These are phyloP conservation scores for Acipenser oxyrinchus DNA, from an alignment of 2,797 vertebrate species.

Conservation along the genomic window DNA sequence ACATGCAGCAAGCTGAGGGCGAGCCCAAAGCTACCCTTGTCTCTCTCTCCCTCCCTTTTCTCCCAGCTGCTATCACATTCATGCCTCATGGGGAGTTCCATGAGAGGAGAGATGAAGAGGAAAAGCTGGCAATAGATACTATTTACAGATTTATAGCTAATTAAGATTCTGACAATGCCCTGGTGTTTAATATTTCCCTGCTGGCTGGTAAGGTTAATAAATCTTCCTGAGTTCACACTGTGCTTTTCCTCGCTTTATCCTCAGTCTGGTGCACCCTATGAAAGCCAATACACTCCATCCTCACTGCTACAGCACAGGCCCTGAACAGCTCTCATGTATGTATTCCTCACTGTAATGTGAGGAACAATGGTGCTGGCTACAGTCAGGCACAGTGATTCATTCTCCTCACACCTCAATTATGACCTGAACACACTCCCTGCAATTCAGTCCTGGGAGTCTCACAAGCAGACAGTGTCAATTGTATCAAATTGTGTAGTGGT, in stretches of 20 bases:
- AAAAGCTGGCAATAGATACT: constrained; percentile 10
- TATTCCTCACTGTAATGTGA: no score
- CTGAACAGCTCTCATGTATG: no score
- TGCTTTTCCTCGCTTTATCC: constrained; percentile 7
- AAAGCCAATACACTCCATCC: background rate
- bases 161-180: constrained; percentile 38
- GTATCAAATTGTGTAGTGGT: no score
- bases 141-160: constrained; percentile 34
- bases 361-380: no score
- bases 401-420: no score
- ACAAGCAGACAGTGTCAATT: no score
- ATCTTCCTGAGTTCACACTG: constrained; percentile 22
- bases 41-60: background rate
- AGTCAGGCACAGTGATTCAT: no score
- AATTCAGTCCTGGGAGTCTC: no score
- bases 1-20: background rate
- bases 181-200: constrained; percentile 21
- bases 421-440: no score
- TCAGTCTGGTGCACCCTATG: background rate
- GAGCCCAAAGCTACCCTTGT: background rate
- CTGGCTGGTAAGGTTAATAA: constrained; percentile 29
- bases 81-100: background rate
- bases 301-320: background rate
- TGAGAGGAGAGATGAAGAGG: constrained; percentile 19
- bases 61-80: background rate